phyloP scores from a whole-genome alignment of 1,140 invertebrate genomes.

The Temnothorax curvispinosus region DNA sequence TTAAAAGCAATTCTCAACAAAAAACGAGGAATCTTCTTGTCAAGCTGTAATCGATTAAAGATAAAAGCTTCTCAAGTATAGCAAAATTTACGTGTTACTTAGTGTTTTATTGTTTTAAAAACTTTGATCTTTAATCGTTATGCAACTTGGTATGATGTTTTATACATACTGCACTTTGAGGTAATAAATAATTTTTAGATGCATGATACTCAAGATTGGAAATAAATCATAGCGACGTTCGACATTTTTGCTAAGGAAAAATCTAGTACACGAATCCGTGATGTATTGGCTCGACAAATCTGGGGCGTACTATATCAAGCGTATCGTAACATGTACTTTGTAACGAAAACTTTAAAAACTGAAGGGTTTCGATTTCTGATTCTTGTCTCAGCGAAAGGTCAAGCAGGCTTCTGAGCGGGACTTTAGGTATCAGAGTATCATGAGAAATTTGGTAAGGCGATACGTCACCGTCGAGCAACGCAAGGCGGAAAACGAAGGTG shows the following conservation, averaged over 20 bases:
- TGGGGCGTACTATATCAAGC: neutral
- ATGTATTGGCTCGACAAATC: neutral
- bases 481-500: slow-evolving; percentile 97
- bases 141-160: neutral
- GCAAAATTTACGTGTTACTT: neutral
- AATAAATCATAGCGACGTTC: neutral
- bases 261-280: neutral
- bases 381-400: slow-evolving; percentile 91
- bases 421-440: slow-evolving; percentile 96
- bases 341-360: neutral
- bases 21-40: neutral
- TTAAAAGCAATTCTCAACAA: neutral
- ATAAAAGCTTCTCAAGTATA: neutral
- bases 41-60: neutral
- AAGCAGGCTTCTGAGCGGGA: slow-evolving; percentile 96
- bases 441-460: slow-evolving; percentile 96
- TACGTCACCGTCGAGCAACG: slow-evolving; percentile 98
- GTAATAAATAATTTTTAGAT: neutral
- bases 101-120: neutral
- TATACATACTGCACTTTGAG: neutral
- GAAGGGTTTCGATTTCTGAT: slow-evolving; percentile 34
- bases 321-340: neutral
- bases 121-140: neutral
- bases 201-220: neutral
- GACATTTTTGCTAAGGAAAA: slow-evolving; percentile 69